Evolutionary conservation across 2,113 vertebrate species (phyloP).

Genomic region (Danio rerio): DNA sequence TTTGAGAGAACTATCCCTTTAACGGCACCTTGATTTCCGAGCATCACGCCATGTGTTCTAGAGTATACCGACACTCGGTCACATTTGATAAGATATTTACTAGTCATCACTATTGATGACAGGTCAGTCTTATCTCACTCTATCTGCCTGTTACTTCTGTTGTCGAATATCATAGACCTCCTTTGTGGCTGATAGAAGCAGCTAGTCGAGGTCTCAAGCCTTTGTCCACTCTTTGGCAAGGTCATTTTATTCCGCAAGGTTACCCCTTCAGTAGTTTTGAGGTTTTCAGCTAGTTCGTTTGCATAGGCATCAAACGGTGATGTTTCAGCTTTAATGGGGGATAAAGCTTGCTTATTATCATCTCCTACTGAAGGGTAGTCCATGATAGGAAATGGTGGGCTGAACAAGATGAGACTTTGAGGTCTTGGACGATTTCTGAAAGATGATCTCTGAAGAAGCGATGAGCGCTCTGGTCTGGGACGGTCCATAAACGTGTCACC

Average conservation of each 20-base stretch:
- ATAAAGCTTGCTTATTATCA: conserved; percentile 83
- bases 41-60: background rate
- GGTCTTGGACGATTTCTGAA: conserved; percentile 92
- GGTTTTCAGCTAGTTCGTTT: conserved; percentile 81
- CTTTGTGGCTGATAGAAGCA: conserved; percentile 99
- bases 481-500: conserved; percentile 85
- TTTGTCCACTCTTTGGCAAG: conserved; percentile 96
- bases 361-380: conserved; percentile 87
- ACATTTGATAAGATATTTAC: background rate
- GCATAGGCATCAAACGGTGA: conserved; percentile 77
- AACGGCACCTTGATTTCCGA: conserved; percentile 38
- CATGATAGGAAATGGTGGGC: conserved; percentile 95
- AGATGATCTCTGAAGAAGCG: conserved; percentile 85
- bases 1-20: too few species aligned
- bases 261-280: conserved; percentile 81
- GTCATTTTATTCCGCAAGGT: conserved; percentile 93
- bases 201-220: conserved; percentile 96
- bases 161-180: conserved; percentile 95
- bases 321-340: conserved; percentile 85
- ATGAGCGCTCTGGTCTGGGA: conserved; percentile 83
- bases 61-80: background rate
- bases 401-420: conserved; percentile 97
- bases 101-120: background rate
- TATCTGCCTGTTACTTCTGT: conserved; percentile 90
- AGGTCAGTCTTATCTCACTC: conserved; percentile 75